Evolutionary conservation across 2,113 vertebrate genomes (phyloP).

Genomic region (Thalassoma bifasciatum): DNA sequence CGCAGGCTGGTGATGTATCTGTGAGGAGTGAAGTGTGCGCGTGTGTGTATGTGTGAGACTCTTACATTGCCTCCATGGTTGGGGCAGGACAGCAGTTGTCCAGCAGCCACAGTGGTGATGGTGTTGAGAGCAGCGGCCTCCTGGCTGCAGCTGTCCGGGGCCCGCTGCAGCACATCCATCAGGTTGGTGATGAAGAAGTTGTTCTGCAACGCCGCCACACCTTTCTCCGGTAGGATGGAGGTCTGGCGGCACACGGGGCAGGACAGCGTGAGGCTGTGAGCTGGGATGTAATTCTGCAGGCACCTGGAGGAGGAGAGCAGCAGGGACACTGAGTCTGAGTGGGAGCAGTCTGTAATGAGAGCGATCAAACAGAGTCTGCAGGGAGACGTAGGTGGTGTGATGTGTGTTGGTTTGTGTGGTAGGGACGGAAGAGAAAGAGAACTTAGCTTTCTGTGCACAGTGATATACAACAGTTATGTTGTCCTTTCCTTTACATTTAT

Average conservation of each 20-base stretch:
- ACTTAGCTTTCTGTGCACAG: neutral
- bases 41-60: neutral
- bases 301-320: slow-evolving; percentile 83
- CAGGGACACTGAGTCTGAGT: slow-evolving; percentile 11
- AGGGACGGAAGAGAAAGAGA: neutral
- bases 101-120: slow-evolving; percentile 88
- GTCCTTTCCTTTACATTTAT: neutral
- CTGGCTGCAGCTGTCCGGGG: slow-evolving; percentile 85
- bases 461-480: neutral
- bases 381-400: slow-evolving; percentile 14
- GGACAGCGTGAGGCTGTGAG: slow-evolving; percentile 94
- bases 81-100: slow-evolving; percentile 93
- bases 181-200: slow-evolving; percentile 99
- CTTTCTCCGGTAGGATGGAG: slow-evolving; percentile 97
- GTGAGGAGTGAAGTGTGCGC: too few relatives aligned
- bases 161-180: slow-evolving; percentile 97
- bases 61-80: slow-evolving; percentile 97
- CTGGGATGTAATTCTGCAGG: slow-evolving; percentile 97
- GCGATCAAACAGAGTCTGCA: neutral
- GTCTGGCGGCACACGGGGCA: slow-evolving; percentile 98
- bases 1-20: too few relatives aligned
- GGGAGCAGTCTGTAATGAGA: neutral
- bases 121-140: slow-evolving; percentile 89
- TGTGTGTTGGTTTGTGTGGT: neutral
- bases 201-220: slow-evolving; percentile 96